These are phyloP conservation scores for Adrianichthys oophorus DNA, from an alignment of 2,797 vertebrate genomes.

Conservation along the genomic window DNA sequence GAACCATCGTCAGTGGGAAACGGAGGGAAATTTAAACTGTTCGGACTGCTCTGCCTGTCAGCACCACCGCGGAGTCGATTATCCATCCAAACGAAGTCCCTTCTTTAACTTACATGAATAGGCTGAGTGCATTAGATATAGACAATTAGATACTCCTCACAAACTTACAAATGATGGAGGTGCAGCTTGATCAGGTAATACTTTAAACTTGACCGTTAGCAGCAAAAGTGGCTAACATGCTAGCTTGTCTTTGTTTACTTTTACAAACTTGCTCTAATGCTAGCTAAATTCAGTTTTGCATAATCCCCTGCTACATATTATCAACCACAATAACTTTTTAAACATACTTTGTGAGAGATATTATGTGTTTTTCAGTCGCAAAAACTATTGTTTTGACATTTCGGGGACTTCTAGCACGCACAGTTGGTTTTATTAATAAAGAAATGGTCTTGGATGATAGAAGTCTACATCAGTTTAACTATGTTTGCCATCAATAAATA, in stretches of 20 bases:
- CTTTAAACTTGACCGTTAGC: constrained; percentile 12
- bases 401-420: no score
- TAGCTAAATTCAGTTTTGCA: not conserved
- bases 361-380: no score
- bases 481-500: no score
- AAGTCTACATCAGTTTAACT: no score
- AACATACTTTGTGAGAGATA: no score
- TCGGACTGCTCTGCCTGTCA: constrained; percentile 14
- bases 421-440: no score
- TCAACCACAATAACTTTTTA: not conserved
- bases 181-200: constrained; percentile 68
- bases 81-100: fast-evolving
- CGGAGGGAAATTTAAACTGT: constrained; percentile 80
- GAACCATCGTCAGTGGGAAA: constrained; percentile 48
- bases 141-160: not conserved
- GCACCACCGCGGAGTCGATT: not conserved
- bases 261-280: not conserved
- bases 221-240: constrained; percentile 18
- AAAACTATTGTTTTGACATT: no score
- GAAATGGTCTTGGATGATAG: no score
- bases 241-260: constrained; percentile 35
- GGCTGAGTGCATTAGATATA: fast-evolving
- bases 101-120: not conserved
- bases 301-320: not conserved
- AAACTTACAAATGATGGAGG: constrained; percentile 59